These are phyloP conservation scores for Nannoperca australis DNA, from an alignment of 2,797 vertebrate species.

Conservation along the genomic window DNA sequence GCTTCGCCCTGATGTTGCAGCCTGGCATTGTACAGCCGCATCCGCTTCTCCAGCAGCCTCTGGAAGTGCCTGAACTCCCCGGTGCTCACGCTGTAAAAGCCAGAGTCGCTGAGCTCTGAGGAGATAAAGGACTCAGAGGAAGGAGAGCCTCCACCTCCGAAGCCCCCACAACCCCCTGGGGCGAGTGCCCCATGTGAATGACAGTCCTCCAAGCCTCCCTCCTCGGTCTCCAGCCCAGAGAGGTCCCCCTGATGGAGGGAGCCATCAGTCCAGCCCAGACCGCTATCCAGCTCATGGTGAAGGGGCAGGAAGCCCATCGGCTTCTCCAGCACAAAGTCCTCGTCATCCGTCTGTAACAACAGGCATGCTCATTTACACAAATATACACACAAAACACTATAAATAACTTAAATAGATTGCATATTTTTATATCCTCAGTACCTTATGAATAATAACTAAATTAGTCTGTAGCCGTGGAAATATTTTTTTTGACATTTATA, in stretches of 20 bases:
- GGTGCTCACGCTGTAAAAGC: conserved; percentile 85
- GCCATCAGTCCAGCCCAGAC: conserved; percentile 85
- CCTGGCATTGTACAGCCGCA: conserved; percentile 83
- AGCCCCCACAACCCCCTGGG: conserved; percentile 66
- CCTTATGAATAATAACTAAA: not conserved
- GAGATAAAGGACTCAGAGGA: conserved; percentile 85
- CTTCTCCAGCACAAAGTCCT: conserved; percentile 83
- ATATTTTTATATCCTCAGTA: not conserved
- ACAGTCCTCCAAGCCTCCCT: conserved; percentile 84
- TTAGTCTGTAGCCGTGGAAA: no score
- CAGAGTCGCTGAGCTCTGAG: conserved; percentile 84
- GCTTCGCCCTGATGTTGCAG: conserved; percentile 82
- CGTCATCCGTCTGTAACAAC: conserved; percentile 80
- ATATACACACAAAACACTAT: not conserved
- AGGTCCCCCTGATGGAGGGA: conserved; percentile 86
- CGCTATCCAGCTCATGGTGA: conserved; percentile 86
- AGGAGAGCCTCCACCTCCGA: conserved; percentile 75
- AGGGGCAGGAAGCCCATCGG: conserved; percentile 78
- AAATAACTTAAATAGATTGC: not conserved
- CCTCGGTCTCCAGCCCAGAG: conserved; percentile 84
- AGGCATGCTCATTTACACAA: conserved; percentile 21
- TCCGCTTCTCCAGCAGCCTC: conserved; percentile 85
- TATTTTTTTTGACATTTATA: not conserved
- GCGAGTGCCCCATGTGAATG: conserved; percentile 71
- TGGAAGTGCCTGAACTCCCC: conserved; percentile 87